Evolutionary conservation across 2,113 vertebrate genomes (phyloP).

Genomic region (Daboia siamensis): DNA sequence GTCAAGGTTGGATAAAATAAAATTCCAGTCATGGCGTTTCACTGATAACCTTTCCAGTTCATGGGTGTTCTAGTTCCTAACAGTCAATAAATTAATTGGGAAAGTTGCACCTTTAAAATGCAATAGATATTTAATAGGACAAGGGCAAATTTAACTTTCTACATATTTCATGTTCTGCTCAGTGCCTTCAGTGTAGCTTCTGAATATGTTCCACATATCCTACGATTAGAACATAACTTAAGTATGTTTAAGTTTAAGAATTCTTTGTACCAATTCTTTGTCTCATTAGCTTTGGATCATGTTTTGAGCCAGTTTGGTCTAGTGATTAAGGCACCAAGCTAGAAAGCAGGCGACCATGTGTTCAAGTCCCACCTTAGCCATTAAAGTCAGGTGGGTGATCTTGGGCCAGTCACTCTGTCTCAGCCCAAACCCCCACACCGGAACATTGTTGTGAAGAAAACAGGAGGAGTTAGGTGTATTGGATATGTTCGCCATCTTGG

Average conservation of each 20-base stretch:
- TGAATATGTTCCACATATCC: background rate
- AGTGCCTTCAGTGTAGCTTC: background rate
- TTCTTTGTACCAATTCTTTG: background rate
- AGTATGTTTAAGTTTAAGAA: background rate
- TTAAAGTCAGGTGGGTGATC: background rate
- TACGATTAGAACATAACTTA: background rate
- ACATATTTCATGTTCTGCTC: background rate
- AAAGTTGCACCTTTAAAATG: background rate
- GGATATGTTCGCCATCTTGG: background rate
- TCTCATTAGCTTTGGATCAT: background rate
- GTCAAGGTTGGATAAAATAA: background rate
- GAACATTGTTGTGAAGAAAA: background rate
- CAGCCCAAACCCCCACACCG: no score
- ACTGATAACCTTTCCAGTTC: background rate
- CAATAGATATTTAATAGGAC: background rate
- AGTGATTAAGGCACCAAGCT: background rate
- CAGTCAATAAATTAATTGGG: background rate
- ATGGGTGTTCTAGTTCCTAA: background rate
- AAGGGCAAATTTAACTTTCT: background rate
- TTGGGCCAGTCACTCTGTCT: background rate
- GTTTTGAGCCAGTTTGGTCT: background rate
- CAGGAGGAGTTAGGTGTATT: background rate
- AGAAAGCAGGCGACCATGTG: background rate
- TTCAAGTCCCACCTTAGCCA: background rate
- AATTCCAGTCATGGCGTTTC: background rate